Evolutionary conservation across 2,797 vertebrate species (phyloP).

Genomic region (Rachycentron canadum): DNA sequence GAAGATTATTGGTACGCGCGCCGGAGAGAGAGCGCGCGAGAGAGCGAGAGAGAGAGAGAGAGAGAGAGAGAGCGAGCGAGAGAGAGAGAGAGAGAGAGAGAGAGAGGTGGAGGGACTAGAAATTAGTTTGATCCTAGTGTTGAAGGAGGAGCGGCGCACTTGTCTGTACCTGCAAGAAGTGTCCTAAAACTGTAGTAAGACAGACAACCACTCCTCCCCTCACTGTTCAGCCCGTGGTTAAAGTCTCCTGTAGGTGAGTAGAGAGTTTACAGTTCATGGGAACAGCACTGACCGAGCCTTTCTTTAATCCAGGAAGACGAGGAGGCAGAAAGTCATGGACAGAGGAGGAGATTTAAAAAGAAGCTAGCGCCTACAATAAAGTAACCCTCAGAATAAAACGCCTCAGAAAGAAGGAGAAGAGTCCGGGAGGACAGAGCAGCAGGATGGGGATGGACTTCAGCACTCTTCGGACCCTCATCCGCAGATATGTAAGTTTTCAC

Average conservation of each 20-base stretch:
- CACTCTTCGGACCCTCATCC: slow-evolving; percentile 92
- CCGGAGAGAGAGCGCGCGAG: too few relatives aligned
- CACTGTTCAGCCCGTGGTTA: background rate
- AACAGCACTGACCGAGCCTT: slow-evolving; percentile 5
- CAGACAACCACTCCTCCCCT: slow-evolving; percentile 12
- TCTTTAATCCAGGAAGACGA: slow-evolving; percentile 43
- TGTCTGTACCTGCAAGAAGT: slow-evolving; percentile 24
- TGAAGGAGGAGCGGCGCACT: slow-evolving; percentile 11
- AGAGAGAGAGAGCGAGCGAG: slow-evolving; percentile 22
- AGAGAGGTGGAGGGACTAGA: slow-evolving; percentile 31
- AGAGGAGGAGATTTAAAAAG: slow-evolving; percentile 58
- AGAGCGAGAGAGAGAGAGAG: background rate
- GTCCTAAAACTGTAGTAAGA: background rate
- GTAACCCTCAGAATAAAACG: slow-evolving; percentile 35
- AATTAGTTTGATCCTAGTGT: background rate
- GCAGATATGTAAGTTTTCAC: slow-evolving; percentile 93
- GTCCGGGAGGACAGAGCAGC: slow-evolving; percentile 35
- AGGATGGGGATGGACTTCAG: slow-evolving; percentile 92
- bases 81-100: slow-evolving; percentile 35
- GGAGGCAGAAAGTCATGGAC: slow-evolving; percentile 76
- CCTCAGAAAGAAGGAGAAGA: slow-evolving; percentile 37
- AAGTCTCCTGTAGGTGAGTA: slow-evolving; percentile 17
- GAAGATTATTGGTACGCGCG: slow-evolving; percentile 67
- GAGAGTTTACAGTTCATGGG: background rate
- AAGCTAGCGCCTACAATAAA: slow-evolving; percentile 68